Base-by-base conservation (phyloP, 1,140 invertebrate species). In the Scaptomyza montana region DNA sequence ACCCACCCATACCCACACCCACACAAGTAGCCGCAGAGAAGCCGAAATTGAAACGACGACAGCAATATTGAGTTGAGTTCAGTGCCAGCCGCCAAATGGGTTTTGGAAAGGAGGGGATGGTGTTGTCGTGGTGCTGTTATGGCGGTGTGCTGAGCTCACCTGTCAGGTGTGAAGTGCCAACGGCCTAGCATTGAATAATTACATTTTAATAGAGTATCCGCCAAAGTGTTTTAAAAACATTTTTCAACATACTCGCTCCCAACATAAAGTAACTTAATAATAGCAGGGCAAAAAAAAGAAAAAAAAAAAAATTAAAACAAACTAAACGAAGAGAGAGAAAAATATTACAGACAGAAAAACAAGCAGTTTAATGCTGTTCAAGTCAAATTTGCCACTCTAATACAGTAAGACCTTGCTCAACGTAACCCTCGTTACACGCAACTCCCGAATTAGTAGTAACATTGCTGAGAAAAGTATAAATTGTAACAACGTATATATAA, bases 141-240 rank as follows among this genome's bases (percentile, higher is more conserved):
- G 43, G 33, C 2, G 39, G 63, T 46, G 51, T 33, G 55, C 33
- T 51, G 30, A 53, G 60, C 59, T 62, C 56, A 55, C 56, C 57
- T 71, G 80, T 80, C 80, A 85, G 77, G 80, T 86, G 80, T 68
- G 69, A 86, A 85, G 80, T 85, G 80, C 72, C 80, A 85, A 65
- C 74, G 80, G 74, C 80, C 80, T 80, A 85, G 80, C 80, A 85
- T 69, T 85, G 80, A 85, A 85, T 85, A 85, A 85, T 85, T 85
- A 85, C 80, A 85, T 85, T 85, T 85, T 85, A 85, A 85, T 85
- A 85, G 80, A 85, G 80, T 85, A 81, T 77, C 65, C 72, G 62
- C 61, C 41, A 43, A 77, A 85, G 77, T 85, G 77, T 74, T 80
- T 85, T 85, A 60, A 85, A 85, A 85, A 85, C 80, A 84, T 73